Conservation (phyloP, 1,140 invertebrate genomes). For the Megalopta genalis region DNA sequence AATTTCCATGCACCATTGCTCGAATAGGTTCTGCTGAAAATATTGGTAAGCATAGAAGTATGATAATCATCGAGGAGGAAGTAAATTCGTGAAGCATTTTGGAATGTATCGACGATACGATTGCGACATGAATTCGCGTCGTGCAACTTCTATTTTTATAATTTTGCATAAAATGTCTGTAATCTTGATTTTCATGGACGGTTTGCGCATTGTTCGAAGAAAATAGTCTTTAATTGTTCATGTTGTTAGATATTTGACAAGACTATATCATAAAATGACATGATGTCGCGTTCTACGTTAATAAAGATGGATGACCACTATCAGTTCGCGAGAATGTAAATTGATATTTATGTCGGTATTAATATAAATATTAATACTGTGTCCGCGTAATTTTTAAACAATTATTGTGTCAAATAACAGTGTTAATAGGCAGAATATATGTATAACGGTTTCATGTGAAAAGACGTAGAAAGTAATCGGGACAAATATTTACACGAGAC, state of each 20-base stretch:
- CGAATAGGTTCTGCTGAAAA: neutral
- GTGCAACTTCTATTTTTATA: constrained; percentile 8
- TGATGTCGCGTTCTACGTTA: neutral
- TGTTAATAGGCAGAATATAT: neutral
- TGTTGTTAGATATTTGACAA: neutral
- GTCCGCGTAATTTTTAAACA: neutral
- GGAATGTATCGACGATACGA: neutral
- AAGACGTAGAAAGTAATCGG: neutral
- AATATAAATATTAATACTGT: neutral
- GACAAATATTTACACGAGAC: neutral
- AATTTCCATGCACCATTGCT: neutral
- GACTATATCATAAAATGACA: constrained; percentile 6
- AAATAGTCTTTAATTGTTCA: neutral
- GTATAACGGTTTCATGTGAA: neutral
- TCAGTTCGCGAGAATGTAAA: neutral
- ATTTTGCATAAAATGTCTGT: neutral
- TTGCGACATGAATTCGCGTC: neutral
- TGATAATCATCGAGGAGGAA: neutral
- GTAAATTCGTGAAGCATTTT: neutral
- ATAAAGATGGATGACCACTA: neutral
- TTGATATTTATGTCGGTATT: too few relatives aligned
- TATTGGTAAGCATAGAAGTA: neutral
- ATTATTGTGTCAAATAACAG: neutral
- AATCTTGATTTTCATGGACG: neutral
- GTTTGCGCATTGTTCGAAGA: neutral